Evolutionary conservation across 2,797 vertebrate species (phyloP), one percentile per base, ranked within the genome.

Genomic region (Rousettus madagascariensis): DNA sequence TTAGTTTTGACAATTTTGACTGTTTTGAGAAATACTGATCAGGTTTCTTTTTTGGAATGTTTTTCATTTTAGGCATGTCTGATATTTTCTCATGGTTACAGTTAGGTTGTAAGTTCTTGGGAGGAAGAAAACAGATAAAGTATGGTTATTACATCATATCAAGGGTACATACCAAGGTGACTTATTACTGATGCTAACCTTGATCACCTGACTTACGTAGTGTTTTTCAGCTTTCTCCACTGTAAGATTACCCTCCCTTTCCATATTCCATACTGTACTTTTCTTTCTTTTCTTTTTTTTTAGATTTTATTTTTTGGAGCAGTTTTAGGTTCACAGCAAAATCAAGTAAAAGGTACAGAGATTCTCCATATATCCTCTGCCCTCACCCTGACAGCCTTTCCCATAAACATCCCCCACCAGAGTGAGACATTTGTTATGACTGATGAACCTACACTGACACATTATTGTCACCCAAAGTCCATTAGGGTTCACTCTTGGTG

Each of bases 51-150:
- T 66, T 43, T 65, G 71, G 19, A 65, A 82, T 75, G 33, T 33
- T 65, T 55, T 93, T 86, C 53, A 82, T 66, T 65, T 94, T 95
- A 53, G 8, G 15, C 68, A 86, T 89, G 16, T 30, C 24, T 94
- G 49, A 71, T 28, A 19, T 83, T 87, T 71, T 8, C 24, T 85
- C 28, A 91, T 57, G 16, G 46, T 49, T 65, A 71, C 26, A 90
- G 3, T 61, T 69, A 83, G 36, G 4, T n/a, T 93, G 16, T 55
- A 85, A 80, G 16, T 65, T 92, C 43, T 59, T 71, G 36, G 16
- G 49, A 80, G 41, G 15, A 79, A 84, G 30, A 72, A 92, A 30
- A 65, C 22, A 85, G 41, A 28, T 49, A 65, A 91, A 33, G 3
- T 51, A 63, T 10, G 22, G 74, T 88, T 2, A 84, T 72, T 38